A percentile compares a stretch with the other conserved stretches of the same genome.
Evolutionary conservation across 2,888 invertebrate genomes (phyloP).

Genomic region (Diadromus collaris): DNA sequence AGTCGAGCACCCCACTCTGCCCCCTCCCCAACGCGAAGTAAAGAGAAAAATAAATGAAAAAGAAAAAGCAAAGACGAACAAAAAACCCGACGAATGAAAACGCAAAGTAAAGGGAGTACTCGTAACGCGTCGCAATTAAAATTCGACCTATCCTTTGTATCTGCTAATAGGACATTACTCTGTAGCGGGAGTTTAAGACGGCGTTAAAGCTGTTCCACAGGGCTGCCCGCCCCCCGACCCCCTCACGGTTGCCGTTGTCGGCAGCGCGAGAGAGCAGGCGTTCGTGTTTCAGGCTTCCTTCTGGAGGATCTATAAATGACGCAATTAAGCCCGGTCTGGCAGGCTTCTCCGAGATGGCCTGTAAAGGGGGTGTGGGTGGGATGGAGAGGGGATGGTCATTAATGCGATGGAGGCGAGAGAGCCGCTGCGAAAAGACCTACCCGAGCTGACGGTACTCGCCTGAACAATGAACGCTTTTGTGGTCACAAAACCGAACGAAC

Average conservation of each 20-base stretch:
- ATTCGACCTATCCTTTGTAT: constrained; percentile 74
- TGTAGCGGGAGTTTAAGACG: constrained; percentile 58
- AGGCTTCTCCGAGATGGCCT: constrained; percentile 61
- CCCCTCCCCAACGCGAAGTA: constrained; percentile 1
- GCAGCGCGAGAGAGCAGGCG: constrained; percentile 32
- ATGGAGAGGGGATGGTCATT: constrained; percentile 66
- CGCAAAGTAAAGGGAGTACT: constrained; percentile 39
- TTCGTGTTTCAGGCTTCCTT: constrained; percentile 32
- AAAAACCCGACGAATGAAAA: constrained; percentile 35
- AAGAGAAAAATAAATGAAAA: constrained; percentile 1
- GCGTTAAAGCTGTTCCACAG: constrained; percentile 65
- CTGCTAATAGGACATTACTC: constrained; percentile 74
- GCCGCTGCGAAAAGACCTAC: constrained; percentile 32
- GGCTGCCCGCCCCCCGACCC: constrained; percentile 28
- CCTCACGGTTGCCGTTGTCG: constrained; percentile 23
- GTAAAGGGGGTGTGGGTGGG: constrained; percentile 68
- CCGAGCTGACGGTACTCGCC: constrained; percentile 12
- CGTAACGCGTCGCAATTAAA: constrained; percentile 68
- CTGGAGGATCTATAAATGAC: constrained; percentile 63
- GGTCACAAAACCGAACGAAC: constrained; percentile 31
- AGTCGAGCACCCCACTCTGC: too few relatives aligned
- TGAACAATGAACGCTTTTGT: constrained; percentile 43
- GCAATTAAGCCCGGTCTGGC: constrained; percentile 58
- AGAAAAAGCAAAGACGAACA: constrained; percentile 33
- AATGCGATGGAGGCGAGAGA: constrained; percentile 62